A percentile compares a stretch with the other conserved stretches of the same genome.
Conservation (phyloP, 2,113 vertebrate genomes). For the Salvelinus sp. region DNA sequence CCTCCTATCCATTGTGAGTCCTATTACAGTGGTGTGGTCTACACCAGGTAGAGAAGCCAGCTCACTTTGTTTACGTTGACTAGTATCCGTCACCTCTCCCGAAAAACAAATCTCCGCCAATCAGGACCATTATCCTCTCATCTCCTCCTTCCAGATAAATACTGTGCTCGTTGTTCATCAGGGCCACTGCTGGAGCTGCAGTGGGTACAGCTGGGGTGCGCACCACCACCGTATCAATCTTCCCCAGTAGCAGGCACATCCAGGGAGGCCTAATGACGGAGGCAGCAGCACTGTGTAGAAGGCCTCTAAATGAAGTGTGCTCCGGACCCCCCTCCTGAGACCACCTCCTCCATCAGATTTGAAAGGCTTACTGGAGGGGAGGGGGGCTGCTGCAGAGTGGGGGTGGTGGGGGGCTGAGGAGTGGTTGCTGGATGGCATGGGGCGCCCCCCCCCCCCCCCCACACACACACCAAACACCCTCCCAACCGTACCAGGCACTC, state of each 20-base stretch:
- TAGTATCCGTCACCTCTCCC: background rate
- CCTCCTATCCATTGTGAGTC: no score
- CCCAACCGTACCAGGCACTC: slow-evolving; percentile 24
- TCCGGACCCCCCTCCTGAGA: slow-evolving; percentile 43
- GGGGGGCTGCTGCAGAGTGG: background rate
- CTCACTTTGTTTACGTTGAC: background rate
- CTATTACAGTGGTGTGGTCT: no score
- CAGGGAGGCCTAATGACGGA: slow-evolving; percentile 46
- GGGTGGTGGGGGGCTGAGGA: slow-evolving; percentile 11
- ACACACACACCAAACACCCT: background rate
- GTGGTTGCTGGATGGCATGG: slow-evolving; percentile 16
- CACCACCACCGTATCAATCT: background rate
- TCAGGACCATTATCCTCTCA: background rate
- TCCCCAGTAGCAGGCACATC: slow-evolving; percentile 6
- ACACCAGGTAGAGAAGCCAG: background rate
- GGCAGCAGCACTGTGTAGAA: slow-evolving; percentile 18
- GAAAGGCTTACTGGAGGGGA: slow-evolving; percentile 40
- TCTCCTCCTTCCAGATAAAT: background rate
- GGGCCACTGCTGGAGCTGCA: no score
- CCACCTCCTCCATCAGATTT: slow-evolving; percentile 43
- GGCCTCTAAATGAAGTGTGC: slow-evolving; percentile 58
- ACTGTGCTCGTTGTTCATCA: no score
- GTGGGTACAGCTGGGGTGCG: background rate
- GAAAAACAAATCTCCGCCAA: background rate
- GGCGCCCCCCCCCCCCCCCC: background rate